A percentile compares a stretch with the other conserved stretches of the same genome.
Evolutionary conservation across 1,140 invertebrate genomes (phyloP).

Genomic region (Bombus soroeensis): DNA sequence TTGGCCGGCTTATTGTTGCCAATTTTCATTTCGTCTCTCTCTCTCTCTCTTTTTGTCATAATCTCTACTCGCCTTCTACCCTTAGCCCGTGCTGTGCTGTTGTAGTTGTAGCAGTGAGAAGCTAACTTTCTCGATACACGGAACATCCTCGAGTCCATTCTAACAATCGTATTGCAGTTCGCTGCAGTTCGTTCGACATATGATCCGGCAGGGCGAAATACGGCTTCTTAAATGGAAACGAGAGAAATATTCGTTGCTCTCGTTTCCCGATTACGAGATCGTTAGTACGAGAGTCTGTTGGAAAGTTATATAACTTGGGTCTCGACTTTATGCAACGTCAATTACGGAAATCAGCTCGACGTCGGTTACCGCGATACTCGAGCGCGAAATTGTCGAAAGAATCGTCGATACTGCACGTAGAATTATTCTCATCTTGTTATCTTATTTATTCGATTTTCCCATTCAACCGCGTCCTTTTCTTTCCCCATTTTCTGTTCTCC

Average conservation of each 20-base stretch:
- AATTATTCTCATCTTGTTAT: neutral
- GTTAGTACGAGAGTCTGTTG: constrained; percentile 13
- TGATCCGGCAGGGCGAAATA: neutral
- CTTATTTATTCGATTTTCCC: no score
- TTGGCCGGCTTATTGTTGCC: constrained; percentile 28
- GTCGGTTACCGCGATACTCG: constrained; percentile 1
- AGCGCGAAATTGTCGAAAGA: constrained; percentile 15
- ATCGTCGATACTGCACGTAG: neutral
- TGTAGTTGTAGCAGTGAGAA: neutral
- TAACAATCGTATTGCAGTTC: neutral
- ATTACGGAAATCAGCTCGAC: constrained; percentile 33
- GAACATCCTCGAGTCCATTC: neutral
- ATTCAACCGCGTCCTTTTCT: no score
- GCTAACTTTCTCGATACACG: neutral
- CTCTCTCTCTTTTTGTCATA: neutral
- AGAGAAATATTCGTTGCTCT: constrained; percentile 22
- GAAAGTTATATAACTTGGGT: constrained; percentile 37
- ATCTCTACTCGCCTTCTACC: neutral
- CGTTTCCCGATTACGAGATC: constrained; percentile 31
- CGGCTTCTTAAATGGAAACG: neutral
- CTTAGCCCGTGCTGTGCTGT: no score
- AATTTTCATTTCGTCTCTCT: constrained; percentile 7
- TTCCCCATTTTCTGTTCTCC: no score
- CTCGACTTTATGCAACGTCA: constrained; percentile 41
- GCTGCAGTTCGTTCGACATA: neutral